Conservation (phyloP, 53 echinoderm and acorn worm genomes). For the Hippasteria phrygiana region DNA sequence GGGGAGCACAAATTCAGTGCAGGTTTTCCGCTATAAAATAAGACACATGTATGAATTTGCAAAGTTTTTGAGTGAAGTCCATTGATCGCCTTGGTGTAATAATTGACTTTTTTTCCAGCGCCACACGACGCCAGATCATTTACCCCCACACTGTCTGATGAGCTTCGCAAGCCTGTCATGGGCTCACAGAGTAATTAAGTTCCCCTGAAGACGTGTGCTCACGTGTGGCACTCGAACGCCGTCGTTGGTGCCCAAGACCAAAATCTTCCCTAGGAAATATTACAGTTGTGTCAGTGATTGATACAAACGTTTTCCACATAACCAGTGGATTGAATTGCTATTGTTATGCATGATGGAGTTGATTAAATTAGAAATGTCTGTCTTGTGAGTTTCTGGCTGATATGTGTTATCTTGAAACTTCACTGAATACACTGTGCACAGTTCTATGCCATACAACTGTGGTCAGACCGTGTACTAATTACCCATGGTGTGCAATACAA, state of each 20-base stretch:
- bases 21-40: no score
- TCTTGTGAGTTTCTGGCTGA: background rate
- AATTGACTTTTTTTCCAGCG: constrained; percentile 35
- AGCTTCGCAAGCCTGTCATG: constrained; percentile 4
- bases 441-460: no score
- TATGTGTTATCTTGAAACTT: no score
- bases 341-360: background rate
- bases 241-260: background rate
- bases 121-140: constrained; percentile 18
- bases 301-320: background rate
- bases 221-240: background rate
- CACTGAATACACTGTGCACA: background rate
- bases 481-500: no score
- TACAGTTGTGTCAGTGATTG: background rate
- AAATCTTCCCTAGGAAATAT: background rate
- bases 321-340: background rate
- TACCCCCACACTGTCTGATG: constrained; percentile 6
- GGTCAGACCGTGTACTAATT: no score
- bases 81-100: constrained; percentile 39
- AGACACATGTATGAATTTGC: constrained; percentile 3
- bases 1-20: no score
- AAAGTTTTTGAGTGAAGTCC: constrained; percentile 14
- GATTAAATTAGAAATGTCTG: background rate
- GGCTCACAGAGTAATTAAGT: constrained; percentile 18
- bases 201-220: background rate